Evolutionary conservation across 2,113 vertebrate genomes (phyloP).

Genomic region (Periophthalmus modestus): DNA sequence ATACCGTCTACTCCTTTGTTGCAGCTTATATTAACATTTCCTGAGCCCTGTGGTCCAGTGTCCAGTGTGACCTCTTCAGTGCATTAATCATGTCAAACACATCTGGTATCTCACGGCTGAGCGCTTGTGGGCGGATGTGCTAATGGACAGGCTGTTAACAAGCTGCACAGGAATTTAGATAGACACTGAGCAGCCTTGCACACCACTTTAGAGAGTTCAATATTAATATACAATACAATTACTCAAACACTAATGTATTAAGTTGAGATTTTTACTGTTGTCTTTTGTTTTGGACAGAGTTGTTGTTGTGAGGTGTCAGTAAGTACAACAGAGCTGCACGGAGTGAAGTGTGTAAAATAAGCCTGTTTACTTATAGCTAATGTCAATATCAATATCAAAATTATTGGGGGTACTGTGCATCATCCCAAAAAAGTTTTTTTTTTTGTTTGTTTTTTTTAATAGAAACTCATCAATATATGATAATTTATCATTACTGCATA

Average conservation of each 20-base stretch:
- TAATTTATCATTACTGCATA: too few species aligned
- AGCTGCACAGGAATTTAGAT: slow-evolving; percentile 56
- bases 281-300: slow-evolving; percentile 68
- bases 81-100: slow-evolving; percentile 26
- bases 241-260: background rate
- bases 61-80: slow-evolving; percentile 9
- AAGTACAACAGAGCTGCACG: slow-evolving; percentile 74
- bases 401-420: background rate
- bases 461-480: too few species aligned
- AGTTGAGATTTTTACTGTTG: slow-evolving; percentile 31
- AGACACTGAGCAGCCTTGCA: slow-evolving; percentile 34
- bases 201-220: background rate
- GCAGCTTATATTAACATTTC: background rate
- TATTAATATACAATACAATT: background rate
- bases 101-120: slow-evolving; percentile 41
- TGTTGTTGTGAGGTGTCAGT: slow-evolving; percentile 83
- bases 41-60: background rate
- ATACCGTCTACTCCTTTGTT: background rate
- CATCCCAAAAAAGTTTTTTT: too few species aligned
- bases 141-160: slow-evolving; percentile 43
- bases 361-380: slow-evolving; percentile 42
- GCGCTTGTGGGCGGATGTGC: slow-evolving; percentile 29
- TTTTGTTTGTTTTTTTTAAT: too few species aligned
- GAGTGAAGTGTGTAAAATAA: slow-evolving; percentile 44
- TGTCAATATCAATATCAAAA: background rate